Evolutionary conservation across 2,888 invertebrate species (phyloP), one percentile per base, ranked within the genome.

Genomic region (Lepidochrysops patricia): DNA sequence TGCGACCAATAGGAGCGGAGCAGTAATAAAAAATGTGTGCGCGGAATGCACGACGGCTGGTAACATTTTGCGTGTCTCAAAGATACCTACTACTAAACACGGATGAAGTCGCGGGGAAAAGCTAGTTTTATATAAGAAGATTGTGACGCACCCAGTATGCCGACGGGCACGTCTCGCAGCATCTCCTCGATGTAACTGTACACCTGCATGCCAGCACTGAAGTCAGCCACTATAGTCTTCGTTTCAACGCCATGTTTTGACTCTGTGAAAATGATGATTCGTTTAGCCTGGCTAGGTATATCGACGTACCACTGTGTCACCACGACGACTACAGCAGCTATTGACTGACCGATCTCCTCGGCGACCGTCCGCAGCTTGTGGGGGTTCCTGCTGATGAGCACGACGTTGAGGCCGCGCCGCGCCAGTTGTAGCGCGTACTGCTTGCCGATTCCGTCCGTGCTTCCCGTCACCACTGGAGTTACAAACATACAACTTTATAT

Each of bases 371-470:
- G 84, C 56, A 97, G 85, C 76, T 95, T 96, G 25, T 93, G 92
- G 63, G 91, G 82, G 66, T 91, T 94, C 68, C 97, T 89, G 73
- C 96, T 96, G 65, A 97, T 93, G 63, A 97, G 90, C 61, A 96
- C 92, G 60, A 97, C 79, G 80, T 94, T 96, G 66, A 97, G 81
- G 2, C 94, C 94, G 62, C 92, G 91, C 57, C 90, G 90, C 6
- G 96, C 97, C 71, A 97, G 84, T 83, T 96, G 94, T 68, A 90
- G 81, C 48, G 96, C 95, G 77, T 97, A 97, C 67, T 95, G 94
- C 82, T 94, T 95, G 52, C 97, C 97, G 74, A 97, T 96, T 60
- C 97, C 97, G 83, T 97, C 97, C 0, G 97, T 97, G 29, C 94
- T 93, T 5, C 97, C 97, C 1, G 97, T 97, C 58, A 97, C 91